Base-by-base conservation (phyloP, 2,888 invertebrate species). In the Formica aserva region DNA sequence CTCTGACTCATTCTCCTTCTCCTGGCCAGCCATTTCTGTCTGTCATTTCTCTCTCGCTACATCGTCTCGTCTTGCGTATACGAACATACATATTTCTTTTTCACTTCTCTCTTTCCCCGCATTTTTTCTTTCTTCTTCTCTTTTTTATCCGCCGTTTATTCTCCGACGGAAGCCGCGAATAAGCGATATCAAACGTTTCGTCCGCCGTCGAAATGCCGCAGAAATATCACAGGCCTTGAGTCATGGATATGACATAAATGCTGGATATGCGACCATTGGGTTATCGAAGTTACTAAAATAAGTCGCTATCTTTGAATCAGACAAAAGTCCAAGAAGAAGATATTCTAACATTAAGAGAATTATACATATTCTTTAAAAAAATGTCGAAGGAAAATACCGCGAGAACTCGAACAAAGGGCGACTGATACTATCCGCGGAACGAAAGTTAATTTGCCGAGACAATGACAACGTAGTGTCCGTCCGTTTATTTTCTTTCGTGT, bases 401-500 rank as follows among this genome's bases (percentile, higher is more conserved):
- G 6, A 32, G 32, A 32, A 32, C 32, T 32, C 32, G 32, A 77
- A 77, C 77, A 77, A 77, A 77, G 77, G 67, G 6, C 57, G 41
- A 57, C 66, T 55, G 29, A 66, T 41, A 77, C 55, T 67, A 29
- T 67, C 57, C 55, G 77, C 66, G 65, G 38, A 65, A 8, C 52
- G 77, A 57, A 32, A 66, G 89, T 92, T 90, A 93, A 93, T 93
- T 93, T 92, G 91, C 91, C 84, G 86, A 86, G 88, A 90, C 85
- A 86, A 81, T 85, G 67, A 35, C 22, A 57, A 45, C 22, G 67
- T 29, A 22, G 65, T 52, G 67, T 76, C 85, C 80, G 90, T 87
- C 89, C 90, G 90, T 92, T 92, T 93, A 92, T 92, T 92, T 93
- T 92, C 88, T 92, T 89, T 90, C 88, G 89, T 89, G 85, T 81